Conservation (phyloP, 2,888 invertebrate species). For the Zygogramma bicolorata region DNA sequence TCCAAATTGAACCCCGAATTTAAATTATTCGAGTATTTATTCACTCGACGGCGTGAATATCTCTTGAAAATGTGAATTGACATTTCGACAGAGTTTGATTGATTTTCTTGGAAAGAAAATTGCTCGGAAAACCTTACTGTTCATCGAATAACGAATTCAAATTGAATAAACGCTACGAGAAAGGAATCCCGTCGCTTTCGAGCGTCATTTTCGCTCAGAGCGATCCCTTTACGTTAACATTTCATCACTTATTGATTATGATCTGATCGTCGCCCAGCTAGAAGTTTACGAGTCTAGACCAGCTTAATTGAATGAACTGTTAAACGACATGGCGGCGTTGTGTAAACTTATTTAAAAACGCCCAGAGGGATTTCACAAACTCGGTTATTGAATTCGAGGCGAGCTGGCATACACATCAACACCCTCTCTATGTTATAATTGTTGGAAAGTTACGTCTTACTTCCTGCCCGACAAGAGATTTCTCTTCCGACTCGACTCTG, state of each 20-base stretch:
- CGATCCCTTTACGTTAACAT: slow-evolving; percentile 27
- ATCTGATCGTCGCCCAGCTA: slow-evolving; percentile 32
- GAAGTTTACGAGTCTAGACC: slow-evolving; percentile 44
- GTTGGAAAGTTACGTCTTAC: slow-evolving; percentile 43
- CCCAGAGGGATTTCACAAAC: slow-evolving; percentile 40
- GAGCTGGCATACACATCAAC: slow-evolving; percentile 43
- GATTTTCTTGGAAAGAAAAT: not conserved
- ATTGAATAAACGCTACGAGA: not conserved
- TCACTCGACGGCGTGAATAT: not conserved
- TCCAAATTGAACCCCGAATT: not conserved
- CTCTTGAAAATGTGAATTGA: not conserved
- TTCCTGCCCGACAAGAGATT: slow-evolving; percentile 44
- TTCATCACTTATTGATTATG: slow-evolving; percentile 42
- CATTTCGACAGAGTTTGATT: not conserved
- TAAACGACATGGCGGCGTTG: slow-evolving; percentile 43
- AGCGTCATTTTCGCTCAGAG: not conserved
- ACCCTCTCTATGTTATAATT: slow-evolving; percentile 44
- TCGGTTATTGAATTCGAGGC: slow-evolving; percentile 44
- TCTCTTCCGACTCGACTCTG: slow-evolving; percentile 28
- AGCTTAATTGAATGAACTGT: slow-evolving; percentile 45
- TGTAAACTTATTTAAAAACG: slow-evolving; percentile 48
- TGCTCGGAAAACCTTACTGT: not conserved
- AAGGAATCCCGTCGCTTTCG: not conserved
- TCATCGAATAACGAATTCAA: not conserved
- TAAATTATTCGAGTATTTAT: not conserved